These are phyloP conservation scores for Metallyticus violacea DNA, from an alignment of 2,888 invertebrate species.

Conservation along the genomic window DNA sequence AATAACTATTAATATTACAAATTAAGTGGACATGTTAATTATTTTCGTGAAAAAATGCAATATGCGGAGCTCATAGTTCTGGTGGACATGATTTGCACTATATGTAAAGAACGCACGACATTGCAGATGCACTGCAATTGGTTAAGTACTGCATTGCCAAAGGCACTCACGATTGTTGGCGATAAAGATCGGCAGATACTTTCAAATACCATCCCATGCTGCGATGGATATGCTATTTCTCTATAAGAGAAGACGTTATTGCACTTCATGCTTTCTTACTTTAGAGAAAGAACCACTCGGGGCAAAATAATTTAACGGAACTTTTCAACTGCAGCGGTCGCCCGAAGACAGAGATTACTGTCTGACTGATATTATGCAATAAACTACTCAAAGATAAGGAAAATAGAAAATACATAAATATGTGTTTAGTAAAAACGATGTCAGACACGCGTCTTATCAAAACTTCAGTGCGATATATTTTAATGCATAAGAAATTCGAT, in stretches of 20 bases:
- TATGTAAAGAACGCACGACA: not conserved
- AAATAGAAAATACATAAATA: not conserved
- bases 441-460: not conserved
- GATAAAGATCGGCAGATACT: not conserved
- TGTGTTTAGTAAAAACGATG: not conserved
- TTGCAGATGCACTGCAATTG: not conserved
- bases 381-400: not conserved
- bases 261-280: not conserved
- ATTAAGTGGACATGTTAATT: no score
- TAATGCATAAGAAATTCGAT: not conserved
- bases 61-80: no score
- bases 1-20: no score
- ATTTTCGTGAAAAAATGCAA: no score
- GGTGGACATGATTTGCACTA: no score
- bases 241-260: not conserved
- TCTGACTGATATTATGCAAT: not conserved
- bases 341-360: not conserved
- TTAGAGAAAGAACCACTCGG: not conserved
- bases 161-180: not conserved
- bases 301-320: not conserved
- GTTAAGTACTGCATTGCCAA: not conserved
- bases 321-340: not conserved
- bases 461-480: not conserved
- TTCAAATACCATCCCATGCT: not conserved
- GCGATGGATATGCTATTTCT: not conserved